Conservation (phyloP, 2,113 vertebrate genomes). For the Oryctolagus cuniculus region mOryCun1.1 NC_091443.1:35703001-35703500, state of each 20-base stretch:
- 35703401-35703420: neutral
- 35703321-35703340: neutral
- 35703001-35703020: neutral
- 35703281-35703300: neutral
- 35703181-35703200: neutral
- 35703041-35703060: neutral
- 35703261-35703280: neutral
- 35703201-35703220: neutral
- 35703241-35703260: neutral
- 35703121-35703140: neutral
- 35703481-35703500: conserved; percentile 7
- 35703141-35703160: neutral
- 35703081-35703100: neutral
- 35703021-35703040: neutral
- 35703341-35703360: neutral
- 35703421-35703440: neutral
- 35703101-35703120: neutral
- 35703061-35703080: neutral
- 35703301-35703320: neutral
- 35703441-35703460: neutral
- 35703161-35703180: neutral
- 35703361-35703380: neutral
- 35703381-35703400: neutral
- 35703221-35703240: neutral
- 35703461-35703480: neutral